phyloP scores from a whole-genome alignment of 2,113 vertebrate species.

The Chaenogobius annularis region DNA sequence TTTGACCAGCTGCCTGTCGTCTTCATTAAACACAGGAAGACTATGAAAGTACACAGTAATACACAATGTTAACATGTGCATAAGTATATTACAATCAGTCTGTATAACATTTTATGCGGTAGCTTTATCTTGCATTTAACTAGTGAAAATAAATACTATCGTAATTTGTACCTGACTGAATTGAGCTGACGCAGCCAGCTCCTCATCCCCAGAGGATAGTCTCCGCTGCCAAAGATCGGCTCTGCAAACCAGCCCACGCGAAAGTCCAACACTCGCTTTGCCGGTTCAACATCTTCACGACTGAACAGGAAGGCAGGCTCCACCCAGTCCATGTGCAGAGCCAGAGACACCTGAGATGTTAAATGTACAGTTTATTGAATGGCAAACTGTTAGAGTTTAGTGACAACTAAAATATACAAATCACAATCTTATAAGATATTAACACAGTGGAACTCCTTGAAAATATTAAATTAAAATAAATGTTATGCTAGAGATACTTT shows the following conservation, averaged over 20 bases:
- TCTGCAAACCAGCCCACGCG: slow-evolving; percentile 91
- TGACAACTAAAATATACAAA: too few species aligned
- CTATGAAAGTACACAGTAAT: slow-evolving; percentile 28
- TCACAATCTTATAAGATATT: too few species aligned
- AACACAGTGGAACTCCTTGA: too few species aligned
- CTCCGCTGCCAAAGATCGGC: slow-evolving; percentile 90
- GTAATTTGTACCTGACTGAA: slow-evolving; percentile 65
- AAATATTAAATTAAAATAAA: too few species aligned
- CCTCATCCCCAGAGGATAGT: slow-evolving; percentile 89
- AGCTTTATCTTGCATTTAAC: background rate
- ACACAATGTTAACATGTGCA: background rate
- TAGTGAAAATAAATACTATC: background rate
- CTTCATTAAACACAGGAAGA: slow-evolving; percentile 88
- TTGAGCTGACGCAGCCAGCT: slow-evolving; percentile 85
- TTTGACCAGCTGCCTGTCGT: slow-evolving; percentile 80
- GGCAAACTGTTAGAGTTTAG: too few species aligned
- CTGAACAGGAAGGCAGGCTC: slow-evolving; percentile 92
- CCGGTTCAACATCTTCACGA: slow-evolving; percentile 82
- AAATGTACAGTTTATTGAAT: background rate
- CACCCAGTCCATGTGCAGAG: slow-evolving; percentile 91
- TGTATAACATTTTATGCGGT: background rate
- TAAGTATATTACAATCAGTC: background rate
- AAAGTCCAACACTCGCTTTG: slow-evolving; percentile 87
- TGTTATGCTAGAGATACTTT: too few species aligned
- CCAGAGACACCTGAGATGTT: slow-evolving; percentile 81